These are phyloP conservation scores for Platorchestia sp. DNA, from an alignment of 1,140 invertebrate genomes.

Conservation along the genomic window DNA sequence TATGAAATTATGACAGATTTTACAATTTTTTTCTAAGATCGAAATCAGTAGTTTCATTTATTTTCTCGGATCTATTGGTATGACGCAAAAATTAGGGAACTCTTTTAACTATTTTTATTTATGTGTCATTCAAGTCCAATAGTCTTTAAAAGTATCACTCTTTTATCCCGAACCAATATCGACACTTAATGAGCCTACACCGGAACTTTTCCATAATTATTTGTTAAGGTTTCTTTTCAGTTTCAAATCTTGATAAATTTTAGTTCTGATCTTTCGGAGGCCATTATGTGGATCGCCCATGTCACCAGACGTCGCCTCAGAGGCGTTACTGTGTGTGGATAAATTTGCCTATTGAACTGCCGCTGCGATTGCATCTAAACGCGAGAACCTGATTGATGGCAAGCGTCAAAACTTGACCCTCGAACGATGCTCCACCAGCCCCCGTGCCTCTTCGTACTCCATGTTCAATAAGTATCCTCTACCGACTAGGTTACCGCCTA, in stretches of 20 bases:
- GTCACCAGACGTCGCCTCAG: background rate
- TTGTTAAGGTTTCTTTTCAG: background rate
- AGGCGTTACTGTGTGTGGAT: constrained; percentile 9
- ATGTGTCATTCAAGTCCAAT: background rate
- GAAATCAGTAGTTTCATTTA: background rate
- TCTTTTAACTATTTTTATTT: background rate
- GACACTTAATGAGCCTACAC: background rate
- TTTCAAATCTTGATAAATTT: background rate
- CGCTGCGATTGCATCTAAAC: constrained; percentile 30
- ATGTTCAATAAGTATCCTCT: background rate
- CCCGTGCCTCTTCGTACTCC: background rate
- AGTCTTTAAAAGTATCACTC: background rate
- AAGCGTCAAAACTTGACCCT: background rate
- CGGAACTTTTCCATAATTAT: background rate
- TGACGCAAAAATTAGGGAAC: background rate
- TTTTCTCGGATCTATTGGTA: background rate
- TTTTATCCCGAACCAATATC: background rate
- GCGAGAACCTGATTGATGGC: background rate
- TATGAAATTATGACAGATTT: background rate
- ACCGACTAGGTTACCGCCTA: background rate
- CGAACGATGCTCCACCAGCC: background rate
- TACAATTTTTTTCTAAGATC: background rate
- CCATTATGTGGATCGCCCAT: background rate
- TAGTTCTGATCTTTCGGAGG: background rate
- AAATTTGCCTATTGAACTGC: constrained; percentile 44